A percentile compares a stretch with the other conserved stretches of the same genome.
Conservation (phyloP, 2,888 invertebrate genomes). For the Icerya purchasi region DNA sequence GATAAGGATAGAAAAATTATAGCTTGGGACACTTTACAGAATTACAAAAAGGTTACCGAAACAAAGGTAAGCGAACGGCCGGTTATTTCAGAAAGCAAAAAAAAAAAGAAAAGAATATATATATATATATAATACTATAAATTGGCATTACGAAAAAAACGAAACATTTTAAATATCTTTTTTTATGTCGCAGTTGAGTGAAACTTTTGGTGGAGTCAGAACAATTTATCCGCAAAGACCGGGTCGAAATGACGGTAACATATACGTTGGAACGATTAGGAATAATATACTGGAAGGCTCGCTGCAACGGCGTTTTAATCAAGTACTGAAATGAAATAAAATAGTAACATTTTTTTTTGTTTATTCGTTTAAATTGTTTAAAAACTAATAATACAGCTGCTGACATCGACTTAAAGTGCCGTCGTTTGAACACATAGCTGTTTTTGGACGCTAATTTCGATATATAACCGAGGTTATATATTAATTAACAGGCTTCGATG, state of each 20-base stretch:
- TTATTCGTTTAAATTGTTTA: too few relatives aligned
- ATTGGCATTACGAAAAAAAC: too few relatives aligned
- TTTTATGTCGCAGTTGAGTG: conserved; percentile 66
- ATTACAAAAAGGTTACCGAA: conserved; percentile 72
- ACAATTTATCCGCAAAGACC: conserved; percentile 74
- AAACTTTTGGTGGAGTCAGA: conserved; percentile 67
- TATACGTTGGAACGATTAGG: conserved; percentile 74
- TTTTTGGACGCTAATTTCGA: too few relatives aligned
- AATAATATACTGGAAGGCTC: conserved; percentile 82
- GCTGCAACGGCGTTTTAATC: conserved; percentile 65
- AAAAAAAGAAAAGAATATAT: too few relatives aligned
- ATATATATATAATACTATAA: too few relatives aligned
- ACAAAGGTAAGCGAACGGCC: conserved; percentile 65
- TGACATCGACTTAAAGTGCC: too few relatives aligned
- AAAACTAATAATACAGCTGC: too few relatives aligned
- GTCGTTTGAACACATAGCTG: too few relatives aligned
- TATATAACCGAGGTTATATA: too few relatives aligned
- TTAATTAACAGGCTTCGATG: too few relatives aligned
- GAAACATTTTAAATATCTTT: too few relatives aligned
- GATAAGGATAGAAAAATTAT: conserved; percentile 75
- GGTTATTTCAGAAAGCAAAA: too few relatives aligned
- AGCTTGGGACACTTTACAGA: conserved; percentile 78
- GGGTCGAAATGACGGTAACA: conserved; percentile 68
- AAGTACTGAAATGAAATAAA: conserved; percentile 33
- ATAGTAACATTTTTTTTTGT: background rate